phyloP scores from a whole-genome alignment of 2,888 invertebrate genomes.

The Agrilus cyanescens region DNA sequence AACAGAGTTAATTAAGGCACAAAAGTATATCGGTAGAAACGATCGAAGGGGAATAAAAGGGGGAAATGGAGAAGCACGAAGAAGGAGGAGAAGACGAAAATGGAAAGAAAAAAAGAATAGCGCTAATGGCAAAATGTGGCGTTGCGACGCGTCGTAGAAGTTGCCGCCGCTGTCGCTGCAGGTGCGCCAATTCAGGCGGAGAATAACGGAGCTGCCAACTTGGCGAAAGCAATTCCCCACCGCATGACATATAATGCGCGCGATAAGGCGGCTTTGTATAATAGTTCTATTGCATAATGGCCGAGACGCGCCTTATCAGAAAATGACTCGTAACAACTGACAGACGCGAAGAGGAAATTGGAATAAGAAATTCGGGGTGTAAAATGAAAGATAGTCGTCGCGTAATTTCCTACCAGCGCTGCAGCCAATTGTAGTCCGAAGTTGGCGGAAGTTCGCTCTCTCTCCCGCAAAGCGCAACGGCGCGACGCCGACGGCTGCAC shows the following conservation, averaged over 20 bases:
- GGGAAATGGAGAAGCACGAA: background rate
- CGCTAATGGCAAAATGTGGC: constrained; percentile 8
- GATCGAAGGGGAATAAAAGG: no score
- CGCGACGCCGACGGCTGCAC: no score
- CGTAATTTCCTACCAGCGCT: constrained; percentile 52
- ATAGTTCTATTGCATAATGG: constrained; percentile 41
- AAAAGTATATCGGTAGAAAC: no score
- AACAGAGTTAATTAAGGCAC: no score
- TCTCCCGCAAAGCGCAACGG: constrained; percentile 1
- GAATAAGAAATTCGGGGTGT: constrained; percentile 68
- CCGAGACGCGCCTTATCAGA: constrained; percentile 49
- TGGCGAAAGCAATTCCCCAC: constrained; percentile 32
- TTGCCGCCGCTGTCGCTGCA: constrained; percentile 7
- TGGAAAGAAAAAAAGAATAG: constrained; percentile 6
- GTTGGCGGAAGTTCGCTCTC: constrained; percentile 11
- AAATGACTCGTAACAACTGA: constrained; percentile 60
- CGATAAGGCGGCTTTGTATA: constrained; percentile 37
- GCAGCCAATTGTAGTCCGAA: constrained; percentile 29
- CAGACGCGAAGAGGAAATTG: constrained; percentile 50
- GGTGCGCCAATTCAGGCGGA: constrained; percentile 21
- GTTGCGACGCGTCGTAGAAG: background rate
- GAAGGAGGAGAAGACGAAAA: constrained; percentile 8
- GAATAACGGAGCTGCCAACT: constrained; percentile 27
- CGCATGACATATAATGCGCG: constrained; percentile 37
- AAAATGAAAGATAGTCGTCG: constrained; percentile 66